These are phyloP conservation scores for Nyctibius grandis DNA, from an alignment of 2,797 vertebrate species.

Conservation along the genomic window DNA sequence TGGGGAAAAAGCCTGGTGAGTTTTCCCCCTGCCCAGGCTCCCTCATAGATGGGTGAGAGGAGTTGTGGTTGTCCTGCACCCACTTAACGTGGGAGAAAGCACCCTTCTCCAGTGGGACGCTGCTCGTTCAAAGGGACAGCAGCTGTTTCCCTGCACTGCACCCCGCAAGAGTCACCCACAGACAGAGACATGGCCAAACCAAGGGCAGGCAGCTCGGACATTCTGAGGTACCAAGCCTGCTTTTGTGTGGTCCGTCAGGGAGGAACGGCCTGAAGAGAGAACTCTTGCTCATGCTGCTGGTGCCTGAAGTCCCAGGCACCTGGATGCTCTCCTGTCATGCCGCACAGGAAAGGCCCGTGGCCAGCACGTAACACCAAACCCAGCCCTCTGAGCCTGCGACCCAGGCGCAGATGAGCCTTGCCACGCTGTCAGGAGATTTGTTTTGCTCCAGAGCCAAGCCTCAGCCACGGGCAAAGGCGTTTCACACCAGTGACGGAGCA, in stretches of 20 bases:
- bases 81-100: background rate
- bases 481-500: background rate
- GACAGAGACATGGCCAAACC: accelerated
- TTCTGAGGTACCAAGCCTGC: accelerated
- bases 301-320: background rate
- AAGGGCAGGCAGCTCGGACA: background rate
- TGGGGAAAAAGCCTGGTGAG: background rate
- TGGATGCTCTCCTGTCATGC: background rate
- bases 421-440: accelerated
- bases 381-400: background rate
- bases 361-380: background rate
- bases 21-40: background rate
- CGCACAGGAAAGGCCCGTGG: accelerated
- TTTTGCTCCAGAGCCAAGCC: background rate
- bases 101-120: background rate
- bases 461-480: background rate
- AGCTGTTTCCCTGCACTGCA: background rate
- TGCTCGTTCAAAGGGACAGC: background rate
- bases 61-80: background rate
- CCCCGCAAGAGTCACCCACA: accelerated
- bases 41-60: background rate
- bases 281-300: background rate
- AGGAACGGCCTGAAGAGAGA: background rate
- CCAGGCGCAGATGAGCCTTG: accelerated
- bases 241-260: background rate